Base-by-base conservation (phyloP, 2,888 invertebrate genomes). In the Daptonema setosum region DNA sequence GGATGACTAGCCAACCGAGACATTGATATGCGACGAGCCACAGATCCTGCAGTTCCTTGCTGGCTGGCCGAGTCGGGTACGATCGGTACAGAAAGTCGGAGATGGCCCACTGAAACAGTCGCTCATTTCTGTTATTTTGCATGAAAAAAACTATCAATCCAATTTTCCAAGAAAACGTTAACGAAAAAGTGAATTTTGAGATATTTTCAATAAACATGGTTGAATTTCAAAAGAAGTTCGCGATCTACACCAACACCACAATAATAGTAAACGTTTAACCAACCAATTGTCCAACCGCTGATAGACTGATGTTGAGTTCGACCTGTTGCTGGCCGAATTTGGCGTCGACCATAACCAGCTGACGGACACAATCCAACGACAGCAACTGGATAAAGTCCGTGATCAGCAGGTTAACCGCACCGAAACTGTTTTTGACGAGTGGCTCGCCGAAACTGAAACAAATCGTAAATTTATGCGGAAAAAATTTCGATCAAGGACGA, bases 321-420 rank as follows among this genome's bases (percentile, higher is more conserved):
- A 87, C 85, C 48, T 85, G 86, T 76, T 97, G 97, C 22, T 84
- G 82, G 25, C 93, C 93, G 76, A 93, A 97, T 70, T 86, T 87
- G 0, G 90, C 85, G 2, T 91, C 88, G 85, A 88, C 54, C 84
- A 78, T 28, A 86, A 85, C 64, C 5, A 70, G 61, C 43, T 64
- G 61, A 17, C 64, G 61, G 64, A 95, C 78, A 72, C 90, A 91
- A 60, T 83, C 78, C 75, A 86, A 85, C 0, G 91, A 88, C 75
- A 95, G 86, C 54, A 85, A 82, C 29, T 85, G 83, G 62, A 95
- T 77, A 73, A 90, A 84, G 73, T 95, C 93, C 0, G 91, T 90
- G 30, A 90, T 87, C 50, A 93, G 79, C 62, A 91, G 77, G 72
- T 93, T 91, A 54, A 91, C 79, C 74, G 91, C 90, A 72, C 91